Percentiles rank a stretch among this genome's conserved stretches.
Evolutionary conservation across 2,797 vertebrate genomes (phyloP).

Genomic region (Zalophus californianus): DNA sequence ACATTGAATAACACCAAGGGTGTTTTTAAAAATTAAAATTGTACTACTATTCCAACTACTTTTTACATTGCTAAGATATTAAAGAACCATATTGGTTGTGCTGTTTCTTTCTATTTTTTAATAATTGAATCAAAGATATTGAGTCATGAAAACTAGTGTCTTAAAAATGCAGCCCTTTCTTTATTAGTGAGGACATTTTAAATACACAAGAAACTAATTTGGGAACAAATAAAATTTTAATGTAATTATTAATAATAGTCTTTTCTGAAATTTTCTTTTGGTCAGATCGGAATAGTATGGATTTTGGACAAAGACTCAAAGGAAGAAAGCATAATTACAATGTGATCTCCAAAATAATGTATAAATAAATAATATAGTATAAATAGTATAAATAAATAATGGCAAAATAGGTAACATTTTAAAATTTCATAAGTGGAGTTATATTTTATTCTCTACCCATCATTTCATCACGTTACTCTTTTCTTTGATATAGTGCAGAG

Average conservation of each 20-base stretch:
- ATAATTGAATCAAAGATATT: slow-evolving; percentile 25
- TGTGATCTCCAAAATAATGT: not conserved
- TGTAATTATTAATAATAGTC: slow-evolving; percentile 31
- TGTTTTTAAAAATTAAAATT: slow-evolving; percentile 72
- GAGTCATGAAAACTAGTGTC: slow-evolving; percentile 46
- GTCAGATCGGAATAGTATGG: not conserved
- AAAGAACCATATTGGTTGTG: not conserved
- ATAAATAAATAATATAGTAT: not conserved
- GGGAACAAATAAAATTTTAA: slow-evolving; percentile 20
- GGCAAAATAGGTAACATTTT: not conserved
- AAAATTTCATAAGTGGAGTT: slow-evolving; percentile 26
- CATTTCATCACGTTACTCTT: slow-evolving; percentile 1
- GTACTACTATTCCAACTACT: slow-evolving; percentile 45
- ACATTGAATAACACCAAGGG: slow-evolving; percentile 57
- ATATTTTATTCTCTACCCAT: not conserved
- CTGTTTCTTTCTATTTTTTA: not conserved
- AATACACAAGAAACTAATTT: slow-evolving; percentile 53
- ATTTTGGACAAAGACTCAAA: slow-evolving; percentile 30
- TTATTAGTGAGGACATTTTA: slow-evolving; percentile 48
- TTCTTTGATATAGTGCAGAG: slow-evolving; percentile 41
- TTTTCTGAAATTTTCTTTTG: slow-evolving; percentile 60
- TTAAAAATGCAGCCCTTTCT: not conserved
- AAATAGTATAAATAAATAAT: not conserved
- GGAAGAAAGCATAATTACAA: not conserved
- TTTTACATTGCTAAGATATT: slow-evolving; percentile 52